A percentile compares a stretch with the other conserved stretches of the same genome.
These are phyloP conservation scores for Pristis pectinata DNA, from an alignment of 2,797 vertebrate species.

Conservation along the genomic window DNA sequence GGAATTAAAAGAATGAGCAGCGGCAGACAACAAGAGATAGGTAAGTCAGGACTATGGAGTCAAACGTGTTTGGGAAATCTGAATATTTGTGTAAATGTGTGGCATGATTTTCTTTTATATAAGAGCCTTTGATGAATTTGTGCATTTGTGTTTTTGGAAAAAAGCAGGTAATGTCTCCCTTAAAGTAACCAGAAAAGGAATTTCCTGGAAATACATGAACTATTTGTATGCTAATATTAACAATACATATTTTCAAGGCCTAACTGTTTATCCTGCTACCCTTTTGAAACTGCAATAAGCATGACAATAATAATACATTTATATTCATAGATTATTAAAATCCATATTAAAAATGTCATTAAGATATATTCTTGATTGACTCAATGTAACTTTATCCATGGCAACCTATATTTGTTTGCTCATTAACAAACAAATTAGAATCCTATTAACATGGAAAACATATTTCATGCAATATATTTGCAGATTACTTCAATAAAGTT, in stretches of 20 bases:
- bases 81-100: neutral
- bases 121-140: neutral
- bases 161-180: neutral
- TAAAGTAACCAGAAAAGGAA: neutral
- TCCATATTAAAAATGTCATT: conserved; percentile 26
- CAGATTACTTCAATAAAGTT: conserved; percentile 31
- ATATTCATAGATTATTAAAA: conserved; percentile 11
- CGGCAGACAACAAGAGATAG: neutral
- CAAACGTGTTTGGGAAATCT: neutral
- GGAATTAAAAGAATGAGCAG: neutral
- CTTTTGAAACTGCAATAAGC: neutral
- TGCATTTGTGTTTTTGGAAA: neutral
- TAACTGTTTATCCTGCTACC: neutral
- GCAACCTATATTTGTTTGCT: conserved; percentile 30
- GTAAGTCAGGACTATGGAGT: neutral
- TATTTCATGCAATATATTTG: conserved; percentile 24
- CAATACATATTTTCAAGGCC: neutral
- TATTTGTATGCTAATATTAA: conserved; percentile 7
- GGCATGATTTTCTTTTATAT: neutral
- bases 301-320: conserved; percentile 22
- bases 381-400: conserved; percentile 32
- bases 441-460: neutral
- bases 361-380: conserved; percentile 33
- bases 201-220: neutral
- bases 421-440: conserved; percentile 29